phyloP scores from a whole-genome alignment of 2,113 vertebrate species.

The Clarias magur region DNA sequence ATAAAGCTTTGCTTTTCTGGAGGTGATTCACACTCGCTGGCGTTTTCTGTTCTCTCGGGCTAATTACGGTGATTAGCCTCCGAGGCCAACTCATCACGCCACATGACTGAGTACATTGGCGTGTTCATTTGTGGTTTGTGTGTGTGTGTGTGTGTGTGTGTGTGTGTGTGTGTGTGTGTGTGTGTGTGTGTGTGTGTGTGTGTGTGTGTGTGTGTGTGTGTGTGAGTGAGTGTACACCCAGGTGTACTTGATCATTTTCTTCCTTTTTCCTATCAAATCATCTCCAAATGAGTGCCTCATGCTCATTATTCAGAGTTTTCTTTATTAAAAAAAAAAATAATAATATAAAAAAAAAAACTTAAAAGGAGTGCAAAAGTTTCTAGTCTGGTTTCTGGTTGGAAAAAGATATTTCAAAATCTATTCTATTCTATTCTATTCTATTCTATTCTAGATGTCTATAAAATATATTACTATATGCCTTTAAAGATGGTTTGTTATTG shows the following conservation, averaged over 20 bases:
- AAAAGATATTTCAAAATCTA: too few species aligned
- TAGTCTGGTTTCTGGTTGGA: neutral
- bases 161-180: slow-evolving; percentile 30
- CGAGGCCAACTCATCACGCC: slow-evolving; percentile 21
- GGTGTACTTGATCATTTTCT: slow-evolving; percentile 53
- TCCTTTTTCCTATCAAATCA: slow-evolving; percentile 18
- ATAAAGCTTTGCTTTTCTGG: slow-evolving; percentile 30
- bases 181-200: slow-evolving; percentile 12
- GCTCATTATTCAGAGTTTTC: neutral
- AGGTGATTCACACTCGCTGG: slow-evolving; percentile 55
- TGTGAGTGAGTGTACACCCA: slow-evolving; percentile 33
- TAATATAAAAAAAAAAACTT: neutral
- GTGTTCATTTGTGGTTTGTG: slow-evolving; percentile 39
- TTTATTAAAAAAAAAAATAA: neutral
- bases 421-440: too few species aligned
- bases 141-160: slow-evolving; percentile 19
- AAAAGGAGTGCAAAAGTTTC: neutral
- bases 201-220: slow-evolving; percentile 10
- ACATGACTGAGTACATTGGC: slow-evolving; percentile 23
- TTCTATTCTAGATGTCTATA: neutral
- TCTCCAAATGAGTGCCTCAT: slow-evolving; percentile 18
- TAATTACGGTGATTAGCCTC: slow-evolving; percentile 49
- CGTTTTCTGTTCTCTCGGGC: slow-evolving; percentile 40
- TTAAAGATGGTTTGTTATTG: neutral
- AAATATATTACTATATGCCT: neutral